Base-by-base conservation (phyloP, 37 sponge, comb jelly and placozoan species). In the Crambe crambe region DNA sequence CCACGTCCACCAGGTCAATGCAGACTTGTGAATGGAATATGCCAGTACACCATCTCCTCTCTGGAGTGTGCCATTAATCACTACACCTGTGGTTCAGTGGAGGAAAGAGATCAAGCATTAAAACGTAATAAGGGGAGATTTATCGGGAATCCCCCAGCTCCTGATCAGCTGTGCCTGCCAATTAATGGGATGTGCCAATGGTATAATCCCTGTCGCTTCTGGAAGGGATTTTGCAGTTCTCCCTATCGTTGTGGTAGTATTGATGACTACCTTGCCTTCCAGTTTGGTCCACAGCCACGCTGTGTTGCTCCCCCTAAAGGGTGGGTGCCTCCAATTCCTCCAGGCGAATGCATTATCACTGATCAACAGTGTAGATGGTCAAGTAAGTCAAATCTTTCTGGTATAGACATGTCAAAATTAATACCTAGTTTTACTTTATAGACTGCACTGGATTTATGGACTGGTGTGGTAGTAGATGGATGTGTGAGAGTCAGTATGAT, bases 171-270 rank as follows among this genome's bases (percentile, higher is more conserved):
- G 10, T 79, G 80, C 42, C 41, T 56, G 3, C 58, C 80, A 10
- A 56, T 68, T 3, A 56, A 79, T 56, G 39, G 27, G 4, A 31
- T 37, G 34, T 79, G 80, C 32, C 68, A 79, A 34, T 79, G 80
- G 80, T 78, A 66, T 38, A 79, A 79, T 29, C 80, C 80, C 26
- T 79, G 80, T 69, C 69, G 39, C 0, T 26, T 27, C 36, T 79
- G 80, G 80, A 34, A 34, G 39, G 69, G 70, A 12, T 34, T 22
- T n/a, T 79, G 80, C 58, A 4, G 23, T 21, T 5, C 26, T 43
- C 30, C 47, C 2, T 79, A 79, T 56, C 37, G 12, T 21, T 79
- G 80, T 79, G 80, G 80, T 4, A 68, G 35, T 36, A 37, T 9
- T 42, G 69, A 30, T 9, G 58, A 68, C 10, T 79, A 79, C 23